Evolutionary conservation across 2,113 vertebrate genomes (phyloP), one percentile per base, ranked within the genome.

Genomic region (Eulacestoma nigropectus): DNA sequence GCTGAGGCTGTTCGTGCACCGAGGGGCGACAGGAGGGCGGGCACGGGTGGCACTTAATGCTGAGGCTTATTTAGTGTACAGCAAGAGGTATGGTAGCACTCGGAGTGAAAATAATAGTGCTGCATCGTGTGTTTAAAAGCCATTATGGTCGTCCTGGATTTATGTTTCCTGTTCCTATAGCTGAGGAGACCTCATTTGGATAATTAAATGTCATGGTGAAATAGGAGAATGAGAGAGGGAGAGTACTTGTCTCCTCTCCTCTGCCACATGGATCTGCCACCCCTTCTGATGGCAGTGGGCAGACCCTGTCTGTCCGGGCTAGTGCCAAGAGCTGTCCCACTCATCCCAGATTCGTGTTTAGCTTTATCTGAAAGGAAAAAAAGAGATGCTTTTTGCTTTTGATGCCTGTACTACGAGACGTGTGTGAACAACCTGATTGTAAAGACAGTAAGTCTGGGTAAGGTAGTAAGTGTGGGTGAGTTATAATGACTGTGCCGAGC

Each of bases 191-290:
- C 59, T 91, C 73, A 39, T 89, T 89, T 92, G 76, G 87, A 8
- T 91, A 95, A 91, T 81, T 49, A 87, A 84, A 87, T 81, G 86
- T 77, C 80, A 18, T 0, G 55, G 87, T 91, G 77, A 87, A 93
- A 92, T 6, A 70, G 87, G 80, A 96, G 91, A 86, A 8, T 9
- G 30, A 57, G 33, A 44, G 16, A 47, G 29, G 87, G 75, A 9
- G 44, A 12, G 23, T 3, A 1, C 26, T 70, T 0, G 11, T 26
- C 55, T 57, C 41, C 39, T 37, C 32, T 78, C 4, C 25, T 57
- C 19, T 69, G 63, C 25, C 30, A 7, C 42, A 22, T 0, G 2
- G 21, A 23, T 42, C n/a, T 60, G 63, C 20, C 33, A 29, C 21
- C 32, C 33, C 18, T 53, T 50, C 11, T 0, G 5, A 32, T 4